Base-by-base conservation (phyloP, 2,888 invertebrate genomes). In the Eucriotettix oculatus region DNA sequence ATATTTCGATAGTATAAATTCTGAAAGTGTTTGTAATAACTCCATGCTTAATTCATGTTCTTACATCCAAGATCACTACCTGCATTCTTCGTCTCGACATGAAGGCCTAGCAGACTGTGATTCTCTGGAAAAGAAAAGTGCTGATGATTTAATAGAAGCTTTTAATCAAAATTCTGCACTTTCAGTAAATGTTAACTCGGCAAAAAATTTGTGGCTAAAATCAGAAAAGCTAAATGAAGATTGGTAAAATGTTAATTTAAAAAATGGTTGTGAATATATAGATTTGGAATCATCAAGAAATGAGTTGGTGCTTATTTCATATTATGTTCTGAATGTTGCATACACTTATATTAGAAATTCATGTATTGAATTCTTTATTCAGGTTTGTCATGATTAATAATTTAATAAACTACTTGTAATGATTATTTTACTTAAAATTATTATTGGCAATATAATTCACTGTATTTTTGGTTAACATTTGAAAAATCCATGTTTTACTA, bases 1-100 rank as follows among this genome's bases (percentile, higher is more conserved):
- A 61, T 85, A 82, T 71, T 85, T 84, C 70, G 85, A 86, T 71
- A 85, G 85, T 71, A 83, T 86, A 72, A 81, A 77, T 55, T 69
- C 68, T 41, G 60, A 63, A 43, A 68, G 71, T 62, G 65, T 69
- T 16, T 69, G 69, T n/a, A 72, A 72, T 56, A 71, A 71, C 61
- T 76, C 75, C 66, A 75, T 75, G 58, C 69, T 74, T 59, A 69
- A 72, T 52, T 77, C 78, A 44, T 55, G 55, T 42, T 56, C 56
- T 7, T 44, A 60, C 53, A 57, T 52, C 29, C 58, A 59, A 43
- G 59, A 59, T 10, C 57, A 59, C 17, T 52, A 58, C 43, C 42
- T 61, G 14, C 58, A 61, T 16, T 52, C 56, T 29, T 48, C 61
- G 10, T 55, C 42, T 9, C 40, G 52, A 40, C 60, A 58, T 41